phyloP scores from a whole-genome alignment of 1,140 invertebrate genomes.

The Papilio glaucus region DNA sequence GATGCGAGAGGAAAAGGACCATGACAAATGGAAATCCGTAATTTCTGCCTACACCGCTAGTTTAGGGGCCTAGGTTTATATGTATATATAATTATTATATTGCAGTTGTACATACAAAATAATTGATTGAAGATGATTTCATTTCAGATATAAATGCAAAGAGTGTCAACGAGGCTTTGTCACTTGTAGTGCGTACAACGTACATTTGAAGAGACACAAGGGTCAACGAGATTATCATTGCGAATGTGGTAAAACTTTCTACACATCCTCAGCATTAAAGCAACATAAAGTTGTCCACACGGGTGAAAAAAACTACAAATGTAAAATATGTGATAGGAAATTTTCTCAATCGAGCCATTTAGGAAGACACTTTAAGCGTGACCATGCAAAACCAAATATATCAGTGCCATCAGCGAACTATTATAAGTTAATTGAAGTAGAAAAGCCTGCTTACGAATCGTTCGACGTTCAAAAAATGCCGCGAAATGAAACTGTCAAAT shows the following conservation, averaged over 20 bases:
- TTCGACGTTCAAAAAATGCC: slow-evolving; percentile 47
- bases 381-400: slow-evolving; percentile 67
- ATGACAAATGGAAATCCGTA: no score
- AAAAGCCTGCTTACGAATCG: slow-evolving; percentile 38
- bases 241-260: slow-evolving; percentile 77
- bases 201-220: slow-evolving; percentile 73
- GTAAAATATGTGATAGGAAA: slow-evolving; percentile 74
- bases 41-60: no score
- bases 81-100: no score
- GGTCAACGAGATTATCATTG: slow-evolving; percentile 72
- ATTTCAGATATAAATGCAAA: slow-evolving; percentile 70
- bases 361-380: slow-evolving; percentile 70
- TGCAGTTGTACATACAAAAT: no score
- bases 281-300: slow-evolving; percentile 74
- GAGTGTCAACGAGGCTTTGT: slow-evolving; percentile 75
- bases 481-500: slow-evolving; percentile 55
- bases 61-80: no score
- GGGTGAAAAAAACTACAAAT: slow-evolving; percentile 75
- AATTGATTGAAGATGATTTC: neutral
- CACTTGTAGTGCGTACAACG: slow-evolving; percentile 72
- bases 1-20: no score
- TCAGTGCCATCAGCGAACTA: slow-evolving; percentile 63
- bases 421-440: slow-evolving; percentile 55
- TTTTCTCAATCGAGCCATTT: slow-evolving; percentile 77
- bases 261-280: slow-evolving; percentile 74